Evolutionary conservation across 2,888 invertebrate species (phyloP).

Genomic region (Trissolcus brochymenae): DNA sequence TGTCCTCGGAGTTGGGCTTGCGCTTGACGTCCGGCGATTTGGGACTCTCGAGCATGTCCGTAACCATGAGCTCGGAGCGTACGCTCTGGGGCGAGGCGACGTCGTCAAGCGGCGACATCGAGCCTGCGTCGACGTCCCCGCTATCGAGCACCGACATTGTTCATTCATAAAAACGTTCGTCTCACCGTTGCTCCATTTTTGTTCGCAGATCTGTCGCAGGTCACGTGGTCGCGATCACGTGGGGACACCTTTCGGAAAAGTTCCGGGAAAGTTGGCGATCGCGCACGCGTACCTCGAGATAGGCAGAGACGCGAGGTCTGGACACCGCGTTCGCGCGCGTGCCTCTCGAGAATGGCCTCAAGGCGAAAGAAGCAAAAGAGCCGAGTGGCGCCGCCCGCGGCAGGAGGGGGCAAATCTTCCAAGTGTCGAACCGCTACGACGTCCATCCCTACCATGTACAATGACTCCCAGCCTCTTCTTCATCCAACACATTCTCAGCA

Average conservation of each 20-base stretch:
- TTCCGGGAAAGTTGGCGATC: slow-evolving; percentile 60
- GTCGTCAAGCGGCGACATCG: slow-evolving; percentile 74
- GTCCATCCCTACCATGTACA: slow-evolving; percentile 62
- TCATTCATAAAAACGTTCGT: slow-evolving; percentile 30
- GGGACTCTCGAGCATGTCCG: slow-evolving; percentile 71
- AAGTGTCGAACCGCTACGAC: slow-evolving; percentile 66
- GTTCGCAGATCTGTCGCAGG: slow-evolving; percentile 13
- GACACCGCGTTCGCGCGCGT: slow-evolving; percentile 74
- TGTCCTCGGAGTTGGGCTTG: slow-evolving; percentile 61
- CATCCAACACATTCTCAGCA: slow-evolving; percentile 24
- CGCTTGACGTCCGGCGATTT: slow-evolving; percentile 62
- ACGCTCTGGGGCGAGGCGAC: slow-evolving; percentile 72
- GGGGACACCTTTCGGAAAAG: slow-evolving; percentile 1
- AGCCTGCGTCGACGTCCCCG: slow-evolving; percentile 67
- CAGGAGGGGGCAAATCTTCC: slow-evolving; percentile 69
- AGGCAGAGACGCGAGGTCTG: slow-evolving; percentile 64
- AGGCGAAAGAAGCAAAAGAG: slow-evolving; percentile 78
- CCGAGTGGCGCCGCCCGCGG: slow-evolving; percentile 75
- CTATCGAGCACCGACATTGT: slow-evolving; percentile 71
- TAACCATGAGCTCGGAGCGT: slow-evolving; percentile 73
- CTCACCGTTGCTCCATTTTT: slow-evolving; percentile 15
- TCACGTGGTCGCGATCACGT: not conserved
- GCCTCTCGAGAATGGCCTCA: slow-evolving; percentile 78
- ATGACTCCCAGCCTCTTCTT: slow-evolving; percentile 24
- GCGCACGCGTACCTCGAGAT: slow-evolving; percentile 63